Evolutionary conservation across 2,888 invertebrate genomes (phyloP).

Genomic region (Acrobasis repandana): DNA sequence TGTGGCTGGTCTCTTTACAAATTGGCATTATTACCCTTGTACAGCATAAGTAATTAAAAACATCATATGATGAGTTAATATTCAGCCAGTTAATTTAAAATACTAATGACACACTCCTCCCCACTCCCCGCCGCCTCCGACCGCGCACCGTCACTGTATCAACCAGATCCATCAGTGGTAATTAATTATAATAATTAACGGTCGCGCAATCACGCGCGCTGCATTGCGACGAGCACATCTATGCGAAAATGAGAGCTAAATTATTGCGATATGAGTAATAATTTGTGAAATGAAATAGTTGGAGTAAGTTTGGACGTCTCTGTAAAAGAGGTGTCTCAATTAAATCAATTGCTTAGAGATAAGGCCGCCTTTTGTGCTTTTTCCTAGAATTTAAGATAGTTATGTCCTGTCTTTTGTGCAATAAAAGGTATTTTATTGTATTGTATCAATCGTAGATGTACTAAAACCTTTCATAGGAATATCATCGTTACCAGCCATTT

Average conservation of each 20-base stretch:
- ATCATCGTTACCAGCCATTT: too few species aligned
- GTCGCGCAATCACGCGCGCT: constrained; percentile 38
- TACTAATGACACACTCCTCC: neutral
- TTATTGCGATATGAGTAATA: constrained; percentile 22
- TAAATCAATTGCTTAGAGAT: too few species aligned
- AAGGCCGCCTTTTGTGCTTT: too few species aligned
- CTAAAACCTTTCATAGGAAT: too few species aligned
- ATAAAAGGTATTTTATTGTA: too few species aligned
- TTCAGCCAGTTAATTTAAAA: neutral
- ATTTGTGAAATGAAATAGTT: neutral
- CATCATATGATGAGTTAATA: neutral
- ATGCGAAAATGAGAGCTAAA: neutral
- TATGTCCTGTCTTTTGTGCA: too few species aligned
- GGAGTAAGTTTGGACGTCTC: neutral
- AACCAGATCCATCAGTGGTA: constrained; percentile 38
- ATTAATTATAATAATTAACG: constrained; percentile 52
- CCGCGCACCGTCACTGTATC: neutral
- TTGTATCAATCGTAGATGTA: too few species aligned
- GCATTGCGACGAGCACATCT: constrained; percentile 9
- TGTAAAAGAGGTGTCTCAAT: too few species aligned
- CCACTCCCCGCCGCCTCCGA: neutral
- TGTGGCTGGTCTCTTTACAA: too few species aligned
- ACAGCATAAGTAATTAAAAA: too few species aligned
- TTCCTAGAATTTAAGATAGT: too few species aligned
- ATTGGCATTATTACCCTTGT: too few species aligned